These are phyloP conservation scores for Zaprionus tsacasi DNA, from an alignment of 1,140 invertebrate species.

Conservation along the genomic window DNA sequence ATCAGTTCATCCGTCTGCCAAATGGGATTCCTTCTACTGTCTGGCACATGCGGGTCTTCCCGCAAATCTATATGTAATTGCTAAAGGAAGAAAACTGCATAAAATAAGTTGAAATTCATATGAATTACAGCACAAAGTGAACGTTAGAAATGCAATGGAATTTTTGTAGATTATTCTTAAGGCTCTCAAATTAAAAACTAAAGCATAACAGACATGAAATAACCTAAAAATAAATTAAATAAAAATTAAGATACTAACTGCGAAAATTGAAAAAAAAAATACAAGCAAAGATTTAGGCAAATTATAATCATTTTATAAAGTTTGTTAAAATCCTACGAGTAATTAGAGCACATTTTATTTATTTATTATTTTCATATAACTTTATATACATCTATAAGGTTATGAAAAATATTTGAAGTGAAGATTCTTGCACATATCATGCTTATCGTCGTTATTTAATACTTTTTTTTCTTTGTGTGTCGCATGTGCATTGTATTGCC, in stretches of 20 bases:
- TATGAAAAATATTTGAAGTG: background rate
- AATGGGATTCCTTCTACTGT: background rate
- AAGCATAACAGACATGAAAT: background rate
- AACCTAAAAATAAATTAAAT: no score
- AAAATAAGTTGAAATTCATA: background rate
- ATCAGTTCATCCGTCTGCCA: constrained; percentile 11
- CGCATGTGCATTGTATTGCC: constrained; percentile 29
- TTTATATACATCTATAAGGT: no score
- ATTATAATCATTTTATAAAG: no score
- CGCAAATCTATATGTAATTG: constrained; percentile 46
- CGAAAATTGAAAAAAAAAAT: no score
- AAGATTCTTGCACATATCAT: background rate
- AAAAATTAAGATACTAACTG: no score
- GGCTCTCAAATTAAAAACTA: background rate
- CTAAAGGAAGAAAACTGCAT: background rate
- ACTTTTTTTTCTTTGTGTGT: constrained; percentile 15
- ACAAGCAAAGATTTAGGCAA: no score
- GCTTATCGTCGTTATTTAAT: background rate
- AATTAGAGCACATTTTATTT: no score
- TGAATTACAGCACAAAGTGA: background rate
- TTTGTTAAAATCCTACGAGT: no score
- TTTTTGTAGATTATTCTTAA: background rate
- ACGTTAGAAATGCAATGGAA: background rate
- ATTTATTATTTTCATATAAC: no score
- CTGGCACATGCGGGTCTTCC: constrained; percentile 31